Evolutionary conservation across 2,888 invertebrate genomes (phyloP), one percentile per base, ranked within the genome.

Genomic region (Acrocera orbiculus): DNA sequence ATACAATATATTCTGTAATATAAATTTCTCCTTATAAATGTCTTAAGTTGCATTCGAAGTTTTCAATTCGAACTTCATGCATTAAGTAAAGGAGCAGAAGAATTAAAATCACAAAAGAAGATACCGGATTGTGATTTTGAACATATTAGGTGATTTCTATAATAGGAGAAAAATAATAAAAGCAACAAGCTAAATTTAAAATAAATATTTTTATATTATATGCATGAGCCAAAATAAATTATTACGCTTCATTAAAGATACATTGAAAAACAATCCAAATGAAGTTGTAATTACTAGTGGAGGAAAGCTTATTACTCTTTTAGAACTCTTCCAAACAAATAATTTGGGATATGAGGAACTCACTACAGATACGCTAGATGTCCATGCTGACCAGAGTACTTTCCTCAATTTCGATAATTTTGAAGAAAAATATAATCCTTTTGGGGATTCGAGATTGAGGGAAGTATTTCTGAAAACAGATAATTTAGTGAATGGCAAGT

Each of bases 161-260:
- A n/a, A n/a, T n/a, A n/a, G n/a, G n/a, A n/a, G n/a, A n/a, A n/a
- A n/a, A n/a, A n/a, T n/a, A n/a, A n/a, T n/a, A n/a, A n/a, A n/a
- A n/a, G n/a, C n/a, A n/a, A n/a, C n/a, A n/a, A n/a, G n/a, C n/a
- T n/a, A 14, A 11, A 22, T 31, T 16, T 25, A 11, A 17, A n/a
- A 4, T 32, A n/a, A 10, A 17, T 5, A 10, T 27, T 13, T 16
- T 13, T 24, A n/a, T 25, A 5, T 27, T 27, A 10, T 45, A 0
- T 93, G 93, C 59, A 98, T 98, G 98, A 98, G 98, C 63, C 98
- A 98, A 62, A 98, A 98, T 55, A 98, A 98, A 55, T 63, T 98
- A 46, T 65, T 99, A 42, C 79, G 98, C 15, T 98, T 98, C 61
- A 98, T 98, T 52, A 98, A 98, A 67, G 95, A 95, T 62, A 89